These are phyloP conservation scores for Zeugodacus cucurbitae DNA, from an alignment of 1,140 invertebrate genomes.

Conservation along the genomic window DNA sequence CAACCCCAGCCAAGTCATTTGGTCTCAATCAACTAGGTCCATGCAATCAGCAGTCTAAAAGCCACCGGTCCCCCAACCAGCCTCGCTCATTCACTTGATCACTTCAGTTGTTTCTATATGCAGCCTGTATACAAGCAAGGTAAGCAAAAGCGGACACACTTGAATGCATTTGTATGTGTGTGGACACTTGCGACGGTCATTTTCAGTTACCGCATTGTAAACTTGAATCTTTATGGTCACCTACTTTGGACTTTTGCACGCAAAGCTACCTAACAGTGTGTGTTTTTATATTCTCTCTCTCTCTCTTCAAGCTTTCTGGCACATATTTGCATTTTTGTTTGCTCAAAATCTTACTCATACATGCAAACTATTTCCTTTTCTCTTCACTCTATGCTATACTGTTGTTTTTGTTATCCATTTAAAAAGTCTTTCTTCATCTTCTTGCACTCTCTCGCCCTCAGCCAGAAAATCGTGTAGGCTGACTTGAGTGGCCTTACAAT, in stretches of 20 bases:
- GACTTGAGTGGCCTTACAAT: constrained; percentile 3
- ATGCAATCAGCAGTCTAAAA: neutral
- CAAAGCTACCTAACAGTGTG: neutral
- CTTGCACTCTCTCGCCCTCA: too few species aligned
- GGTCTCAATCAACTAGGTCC: neutral
- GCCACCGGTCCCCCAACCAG: neutral
- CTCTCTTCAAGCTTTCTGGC: too few species aligned
- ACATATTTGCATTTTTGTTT: too few species aligned
- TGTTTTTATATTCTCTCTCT: neutral
- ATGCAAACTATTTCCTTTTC: too few species aligned
- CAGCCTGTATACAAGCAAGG: too few species aligned
- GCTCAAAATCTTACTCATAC: too few species aligned
- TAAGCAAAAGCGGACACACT: too few species aligned
- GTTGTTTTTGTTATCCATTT: neutral
- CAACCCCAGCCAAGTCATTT: constrained; percentile 2
- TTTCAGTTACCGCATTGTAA: neutral
- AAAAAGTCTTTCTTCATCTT: neutral
- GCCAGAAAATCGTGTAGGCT: neutral
- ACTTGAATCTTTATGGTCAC: neutral
- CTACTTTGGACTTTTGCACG: neutral
- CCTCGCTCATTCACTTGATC: neutral
- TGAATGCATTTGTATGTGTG: neutral
- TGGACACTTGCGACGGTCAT: neutral
- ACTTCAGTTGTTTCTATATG: too few species aligned
- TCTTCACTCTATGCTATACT: neutral